Base-by-base conservation (phyloP, 2,113 vertebrate species). In the Colossoma macropomum region DNA sequence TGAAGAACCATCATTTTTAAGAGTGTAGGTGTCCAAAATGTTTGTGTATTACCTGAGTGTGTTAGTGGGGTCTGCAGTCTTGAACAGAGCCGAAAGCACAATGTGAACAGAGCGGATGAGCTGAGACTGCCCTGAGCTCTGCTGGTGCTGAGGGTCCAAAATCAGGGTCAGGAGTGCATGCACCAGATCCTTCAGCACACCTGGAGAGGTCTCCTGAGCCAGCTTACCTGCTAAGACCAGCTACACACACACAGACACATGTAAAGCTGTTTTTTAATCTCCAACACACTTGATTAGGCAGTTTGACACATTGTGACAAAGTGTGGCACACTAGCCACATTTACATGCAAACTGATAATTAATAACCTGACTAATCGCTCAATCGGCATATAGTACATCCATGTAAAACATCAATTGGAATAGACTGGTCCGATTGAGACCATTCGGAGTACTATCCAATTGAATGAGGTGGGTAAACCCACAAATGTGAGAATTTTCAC, bases 181-280 rank as follows among this genome's bases (percentile, higher is more conserved):
- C 96, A 99, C 97, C 32, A 99, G 90, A 85, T 99, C 98, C 91
- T 98, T 99, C 85, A 99, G 85, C 12, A 99, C 97, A 9, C 97
- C 98, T 79, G 96, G 96, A 5, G 98, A 99, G 0, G 97, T 97
- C 89, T 99, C 97, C 85, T 95, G 94, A 83, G 96, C 96, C 77
- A 99, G 92, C 62, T 95, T 93, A 86, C 97, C 97, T 88, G 97
- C 96, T 50, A 96, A 96, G 92, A 99, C 98, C 4, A 99, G 90
- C 98, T 99, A 75, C 25, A 21, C 52, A 56, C 38, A 70, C 15
- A 52, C 41, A n/a, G 59, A 75, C 59, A 73, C 11, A 76, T 27
- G 60, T 8, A 3, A 8, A 1, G 1, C 23, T 4, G 6, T 21
- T 54, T 1, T 1, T 23, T 23, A 8, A 41, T n/a, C 25, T 34